Evolutionary conservation across 2,113 vertebrate species (phyloP), one percentile per base, ranked within the genome.

Genomic region (Felis chaus): DNA sequence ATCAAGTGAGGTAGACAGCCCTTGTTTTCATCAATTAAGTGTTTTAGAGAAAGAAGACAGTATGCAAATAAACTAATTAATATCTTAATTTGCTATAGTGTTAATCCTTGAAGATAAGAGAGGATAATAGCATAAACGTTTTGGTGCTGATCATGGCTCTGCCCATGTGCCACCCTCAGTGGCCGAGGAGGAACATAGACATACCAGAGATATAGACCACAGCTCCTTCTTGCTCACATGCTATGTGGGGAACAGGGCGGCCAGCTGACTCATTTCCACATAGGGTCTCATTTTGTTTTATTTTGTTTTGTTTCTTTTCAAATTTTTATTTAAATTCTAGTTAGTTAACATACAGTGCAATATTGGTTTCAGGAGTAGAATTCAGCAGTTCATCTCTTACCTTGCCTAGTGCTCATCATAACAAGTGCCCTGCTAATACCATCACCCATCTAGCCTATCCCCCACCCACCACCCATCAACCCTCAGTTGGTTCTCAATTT

Each of bases 181-280:
- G n/a, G 80, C n/a, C 18, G 0, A 36, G 29, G 29, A n/a, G 31
- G n/a, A 55, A 53, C 78, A 5, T 4, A 21, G 14, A 33, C 14
- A 3, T 0, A 10, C 12, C 36, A 1, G 39, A n/a, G n/a, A 33
- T 1, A 7, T 4, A 9, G 13, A 0, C 33, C 16, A 7, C 1
- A 11, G 33, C 21, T 31, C 39, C 33, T 45, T 33, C 31, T 39
- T 3, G 3, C 41, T 39, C 61, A 4, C 2, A 0, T 0, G 39
- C 9, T 41, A 76, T 57, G 12, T 2, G 1, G 36, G 45, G 31
- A 57, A 6, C 53, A 27, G 76, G 36, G 11, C 48, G 23, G n/a
- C 82, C 10, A 1, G 23, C 86, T 76, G 45, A 10, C 5, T 2
- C 8, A 71, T 93, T 33, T 69, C 61, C 83, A 86, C 33, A 27